A percentile compares a stretch with the other conserved stretches of the same genome.
Evolutionary conservation across 2,888 invertebrate genomes (phyloP).

Genomic region (Disparrhopalites patrizii): DNA sequence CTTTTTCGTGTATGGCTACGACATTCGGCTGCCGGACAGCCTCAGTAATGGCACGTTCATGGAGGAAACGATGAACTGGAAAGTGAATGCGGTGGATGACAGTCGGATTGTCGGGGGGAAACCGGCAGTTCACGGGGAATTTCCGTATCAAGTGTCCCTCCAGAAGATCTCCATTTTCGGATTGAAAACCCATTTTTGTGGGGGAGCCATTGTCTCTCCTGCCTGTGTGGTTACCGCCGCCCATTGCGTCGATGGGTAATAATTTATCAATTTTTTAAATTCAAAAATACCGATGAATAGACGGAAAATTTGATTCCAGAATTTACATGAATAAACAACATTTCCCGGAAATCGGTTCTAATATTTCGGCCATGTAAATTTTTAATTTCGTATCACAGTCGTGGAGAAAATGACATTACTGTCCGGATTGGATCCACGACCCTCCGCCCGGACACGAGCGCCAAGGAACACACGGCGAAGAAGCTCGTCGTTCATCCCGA

Average conservation of each 20-base stretch:
- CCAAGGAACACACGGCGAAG: conserved; percentile 33
- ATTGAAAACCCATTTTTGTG: conserved; percentile 46
- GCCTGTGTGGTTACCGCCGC: conserved; percentile 42
- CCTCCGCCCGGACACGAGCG: conserved; percentile 26
- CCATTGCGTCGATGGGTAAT: conserved; percentile 45
- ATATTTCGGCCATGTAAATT: not conserved
- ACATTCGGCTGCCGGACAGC: not conserved
- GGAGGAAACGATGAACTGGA: not conserved
- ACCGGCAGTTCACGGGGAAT: conserved; percentile 41
- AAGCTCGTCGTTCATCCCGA: conserved; percentile 39
- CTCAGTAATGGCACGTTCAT: not conserved
- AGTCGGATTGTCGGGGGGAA: conserved; percentile 44
- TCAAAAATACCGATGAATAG: not conserved
- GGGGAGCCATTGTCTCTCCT: conserved; percentile 31
- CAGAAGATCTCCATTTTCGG: conserved; percentile 45
- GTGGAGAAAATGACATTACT: conserved; percentile 35
- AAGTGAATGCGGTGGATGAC: conserved; percentile 17
- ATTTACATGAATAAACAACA: too few species aligned
- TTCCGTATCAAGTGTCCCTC: conserved; percentile 44
- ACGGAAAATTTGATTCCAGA: not conserved
- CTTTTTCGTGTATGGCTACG: conserved; percentile 8
- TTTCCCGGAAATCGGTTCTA: too few species aligned
- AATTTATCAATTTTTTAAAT: not conserved
- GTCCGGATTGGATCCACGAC: conserved; percentile 45
- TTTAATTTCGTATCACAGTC: conserved; percentile 22